A percentile compares a stretch with the other conserved stretches of the same genome.
Evolutionary conservation across 2,113 vertebrate genomes (phyloP).

Genomic region (Rhinopomastus cyanomelas): DNA sequence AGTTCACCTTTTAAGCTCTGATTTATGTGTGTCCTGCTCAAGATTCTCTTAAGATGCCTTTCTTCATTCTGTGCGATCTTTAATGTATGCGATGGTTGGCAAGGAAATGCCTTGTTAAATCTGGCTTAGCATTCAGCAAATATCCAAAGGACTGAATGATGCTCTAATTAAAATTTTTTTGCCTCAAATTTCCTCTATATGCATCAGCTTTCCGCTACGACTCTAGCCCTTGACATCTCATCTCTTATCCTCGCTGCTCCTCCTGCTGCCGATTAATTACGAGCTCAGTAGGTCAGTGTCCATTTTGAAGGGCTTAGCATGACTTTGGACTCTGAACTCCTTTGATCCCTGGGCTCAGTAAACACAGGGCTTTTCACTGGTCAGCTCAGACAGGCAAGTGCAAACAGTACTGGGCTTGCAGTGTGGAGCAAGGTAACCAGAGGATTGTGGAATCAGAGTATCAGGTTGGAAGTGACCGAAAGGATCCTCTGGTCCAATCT

Average conservation of each 20-base stretch:
- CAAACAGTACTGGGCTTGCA: neutral
- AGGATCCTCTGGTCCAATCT: too few species aligned
- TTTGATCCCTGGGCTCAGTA: neutral
- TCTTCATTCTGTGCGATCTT: neutral
- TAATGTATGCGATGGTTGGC: neutral
- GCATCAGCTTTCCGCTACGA: neutral
- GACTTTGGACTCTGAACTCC: neutral
- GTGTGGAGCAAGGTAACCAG: neutral
- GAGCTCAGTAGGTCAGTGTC: neutral
- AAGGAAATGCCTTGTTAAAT: constrained; percentile 32
- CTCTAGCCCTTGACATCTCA: neutral
- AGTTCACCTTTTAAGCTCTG: neutral
- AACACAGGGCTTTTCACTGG: neutral
- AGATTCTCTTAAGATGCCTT: neutral
- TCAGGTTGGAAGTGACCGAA: too few species aligned
- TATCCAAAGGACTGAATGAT: constrained; percentile 29
- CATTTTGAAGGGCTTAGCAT: neutral
- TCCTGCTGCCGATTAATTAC: neutral
- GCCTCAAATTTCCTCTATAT: neutral
- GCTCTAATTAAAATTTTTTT: constrained; percentile 48
- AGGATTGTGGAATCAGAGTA: too few species aligned
- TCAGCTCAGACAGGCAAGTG: neutral
- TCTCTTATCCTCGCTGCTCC: neutral
- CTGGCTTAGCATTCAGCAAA: constrained; percentile 25
- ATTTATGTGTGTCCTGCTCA: neutral